A percentile compares a stretch with the other conserved stretches of the same genome.
These are phyloP conservation scores for Enteromius mattozi DNA, from an alignment of 2,797 vertebrate genomes.

Conservation along the genomic window DNA sequence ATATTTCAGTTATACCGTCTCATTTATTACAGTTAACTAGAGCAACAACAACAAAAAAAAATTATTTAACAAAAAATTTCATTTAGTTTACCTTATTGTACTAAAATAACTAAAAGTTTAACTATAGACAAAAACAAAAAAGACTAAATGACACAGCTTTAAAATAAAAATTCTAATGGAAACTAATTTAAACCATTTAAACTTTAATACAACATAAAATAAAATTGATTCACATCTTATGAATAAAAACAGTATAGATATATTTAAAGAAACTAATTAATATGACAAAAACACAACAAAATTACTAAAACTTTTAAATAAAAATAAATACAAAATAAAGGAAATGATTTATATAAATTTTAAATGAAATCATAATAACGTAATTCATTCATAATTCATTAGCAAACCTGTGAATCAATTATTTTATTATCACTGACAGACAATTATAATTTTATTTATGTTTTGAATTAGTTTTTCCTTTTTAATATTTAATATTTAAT, in stretches of 20 bases:
- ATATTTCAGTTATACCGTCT: background rate
- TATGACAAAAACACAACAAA: background rate
- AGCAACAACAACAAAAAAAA: background rate
- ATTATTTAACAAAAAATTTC: background rate
- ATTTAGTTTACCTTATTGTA: background rate
- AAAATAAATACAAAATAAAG: background rate
- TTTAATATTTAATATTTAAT: too few relatives aligned
- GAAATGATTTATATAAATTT: too few relatives aligned
- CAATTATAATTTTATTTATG: too few relatives aligned
- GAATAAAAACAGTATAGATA: background rate
- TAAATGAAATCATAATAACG: too few relatives aligned
- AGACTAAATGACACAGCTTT: too few relatives aligned
- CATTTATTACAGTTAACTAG: background rate
- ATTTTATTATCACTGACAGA: too few relatives aligned
- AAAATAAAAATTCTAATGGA: background rate
- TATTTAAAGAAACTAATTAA: background rate
- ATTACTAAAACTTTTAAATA: background rate
- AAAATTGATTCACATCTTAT: background rate
- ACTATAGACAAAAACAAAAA: too few relatives aligned
- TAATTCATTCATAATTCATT: too few relatives aligned
- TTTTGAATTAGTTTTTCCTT: too few relatives aligned
- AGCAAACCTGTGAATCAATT: too few relatives aligned
- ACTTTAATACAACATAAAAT: too few relatives aligned
- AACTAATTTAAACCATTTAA: background rate
- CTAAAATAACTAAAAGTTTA: background rate